Percentiles rank a stretch among this genome's conserved stretches.
Evolutionary conservation across 1,140 invertebrate species (phyloP).

Genomic region (Ceratina calcarata): DNA sequence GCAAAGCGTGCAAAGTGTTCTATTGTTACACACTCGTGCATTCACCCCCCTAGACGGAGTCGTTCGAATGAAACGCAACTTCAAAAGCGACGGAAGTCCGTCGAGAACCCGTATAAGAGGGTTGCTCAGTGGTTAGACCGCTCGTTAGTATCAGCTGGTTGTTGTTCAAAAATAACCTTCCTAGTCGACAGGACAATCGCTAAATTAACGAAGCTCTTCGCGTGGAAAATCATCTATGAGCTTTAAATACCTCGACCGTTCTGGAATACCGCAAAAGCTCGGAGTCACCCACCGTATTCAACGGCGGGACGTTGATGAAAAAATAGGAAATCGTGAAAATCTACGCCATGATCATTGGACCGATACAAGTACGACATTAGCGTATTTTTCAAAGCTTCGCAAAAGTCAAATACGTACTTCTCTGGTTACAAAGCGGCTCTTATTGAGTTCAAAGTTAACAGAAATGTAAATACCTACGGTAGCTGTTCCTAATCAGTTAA

Average conservation of each 20-base stretch:
- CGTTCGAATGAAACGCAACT: slow-evolving; percentile 31
- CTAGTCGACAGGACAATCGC: slow-evolving; percentile 39
- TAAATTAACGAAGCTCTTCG: slow-evolving; percentile 60
- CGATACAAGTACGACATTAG: neutral
- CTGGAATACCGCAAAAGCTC: neutral
- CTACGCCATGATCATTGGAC: neutral
- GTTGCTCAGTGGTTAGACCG: slow-evolving; percentile 50
- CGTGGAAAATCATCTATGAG: slow-evolving; percentile 18
- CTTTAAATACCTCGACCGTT: slow-evolving; percentile 23
- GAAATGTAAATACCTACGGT: neutral
- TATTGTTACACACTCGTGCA: neutral
- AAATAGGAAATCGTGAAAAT: neutral
- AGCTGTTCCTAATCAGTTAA: slow-evolving; percentile 23
- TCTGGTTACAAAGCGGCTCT: neutral
- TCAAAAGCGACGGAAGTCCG: slow-evolving; percentile 37
- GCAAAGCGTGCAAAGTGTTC: slow-evolving; percentile 2
- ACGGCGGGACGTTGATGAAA: neutral
- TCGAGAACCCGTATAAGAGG: slow-evolving; percentile 38
- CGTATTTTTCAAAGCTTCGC: neutral
- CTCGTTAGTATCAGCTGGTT: slow-evolving; percentile 62
- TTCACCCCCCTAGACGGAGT: slow-evolving; percentile 8
- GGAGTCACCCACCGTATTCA: too few species aligned
- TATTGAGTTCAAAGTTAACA: neutral
- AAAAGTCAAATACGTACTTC: neutral
- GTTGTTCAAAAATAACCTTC: slow-evolving; percentile 63